These are phyloP conservation scores for Nymphalis c-album DNA, from an alignment of 2,888 invertebrate species.

Conservation along the genomic window DNA sequence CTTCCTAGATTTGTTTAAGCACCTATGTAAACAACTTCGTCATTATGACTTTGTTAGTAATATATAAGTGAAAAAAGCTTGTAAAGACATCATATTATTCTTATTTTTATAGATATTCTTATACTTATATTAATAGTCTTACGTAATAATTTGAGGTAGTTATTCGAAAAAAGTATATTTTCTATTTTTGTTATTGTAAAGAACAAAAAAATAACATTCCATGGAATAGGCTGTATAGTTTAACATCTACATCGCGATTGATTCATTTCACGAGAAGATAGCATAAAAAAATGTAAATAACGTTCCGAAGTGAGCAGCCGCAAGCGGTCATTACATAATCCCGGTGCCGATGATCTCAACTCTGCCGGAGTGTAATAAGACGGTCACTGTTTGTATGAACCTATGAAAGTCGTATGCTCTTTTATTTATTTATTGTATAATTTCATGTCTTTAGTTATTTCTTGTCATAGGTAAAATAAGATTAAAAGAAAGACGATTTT, in stretches of 20 bases:
- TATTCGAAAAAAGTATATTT: too few species aligned
- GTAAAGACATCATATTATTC: too few species aligned
- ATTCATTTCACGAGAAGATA: conserved; percentile 29
- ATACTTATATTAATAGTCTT: too few species aligned
- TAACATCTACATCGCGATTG: conserved; percentile 32
- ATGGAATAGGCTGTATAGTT: conserved; percentile 10
- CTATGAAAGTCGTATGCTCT: not conserved
- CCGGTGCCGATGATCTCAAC: conserved; percentile 25
- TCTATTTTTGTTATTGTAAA: too few species aligned
- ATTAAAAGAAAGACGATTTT: too few species aligned
- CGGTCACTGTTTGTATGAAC: not conserved
- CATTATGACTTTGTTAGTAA: too few species aligned
- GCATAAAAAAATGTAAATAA: conserved; percentile 26
- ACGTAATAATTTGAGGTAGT: too few species aligned
- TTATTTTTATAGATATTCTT: too few species aligned
- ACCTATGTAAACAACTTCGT: too few species aligned
- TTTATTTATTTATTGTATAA: not conserved
- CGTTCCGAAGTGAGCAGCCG: conserved; percentile 13
- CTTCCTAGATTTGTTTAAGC: too few species aligned
- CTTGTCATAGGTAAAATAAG: too few species aligned
- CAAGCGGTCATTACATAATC: conserved; percentile 27
- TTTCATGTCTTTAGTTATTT: not conserved
- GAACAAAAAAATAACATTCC: not conserved
- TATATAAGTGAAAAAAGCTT: too few species aligned
- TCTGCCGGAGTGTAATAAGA: conserved; percentile 7